These are phyloP conservation scores for Lepidotrigona ventralis DNA, from an alignment of 1,140 invertebrate species.

Conservation along the genomic window DNA sequence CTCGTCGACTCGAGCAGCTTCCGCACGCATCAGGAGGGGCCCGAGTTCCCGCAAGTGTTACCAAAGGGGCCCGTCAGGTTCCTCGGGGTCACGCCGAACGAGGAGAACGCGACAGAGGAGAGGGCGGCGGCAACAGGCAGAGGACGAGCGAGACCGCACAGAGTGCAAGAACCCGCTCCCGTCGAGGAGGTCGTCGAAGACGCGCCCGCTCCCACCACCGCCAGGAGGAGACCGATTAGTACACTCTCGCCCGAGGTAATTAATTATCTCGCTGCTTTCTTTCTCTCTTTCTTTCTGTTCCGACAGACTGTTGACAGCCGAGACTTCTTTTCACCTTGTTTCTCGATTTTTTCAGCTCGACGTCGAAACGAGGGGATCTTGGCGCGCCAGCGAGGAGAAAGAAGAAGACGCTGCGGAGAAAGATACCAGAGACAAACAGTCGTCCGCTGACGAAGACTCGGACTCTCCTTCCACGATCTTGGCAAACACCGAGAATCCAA, in stretches of 20 bases:
- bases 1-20: conserved; percentile 89
- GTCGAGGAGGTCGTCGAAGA: conserved; percentile 69
- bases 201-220: conserved; percentile 28
- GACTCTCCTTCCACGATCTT: conserved; percentile 33
- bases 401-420: conserved; percentile 47
- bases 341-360: conserved; percentile 51
- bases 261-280: background rate
- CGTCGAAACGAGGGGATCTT: conserved; percentile 67
- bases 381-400: conserved; percentile 51
- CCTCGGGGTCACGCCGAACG: conserved; percentile 82
- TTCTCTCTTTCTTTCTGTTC: background rate
- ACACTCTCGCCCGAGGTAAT: conserved; percentile 64
- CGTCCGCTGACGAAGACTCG: conserved; percentile 44
- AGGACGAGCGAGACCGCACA: conserved; percentile 68
- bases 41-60: conserved; percentile 79
- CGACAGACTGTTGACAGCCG: too few relatives aligned
- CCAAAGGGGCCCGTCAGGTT: conserved; percentile 82
- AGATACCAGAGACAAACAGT: conserved; percentile 23
- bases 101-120: conserved; percentile 75
- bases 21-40: conserved; percentile 85
- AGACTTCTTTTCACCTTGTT: too few relatives aligned
- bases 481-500: conserved; percentile 79
- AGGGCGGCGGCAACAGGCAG: conserved; percentile 44
- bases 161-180: conserved; percentile 66
- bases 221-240: conserved; percentile 65